A percentile compares a stretch with the other conserved stretches of the same genome.
phyloP scores from a whole-genome alignment of 2,797 vertebrate genomes.

The Octomys mimax region DNA sequence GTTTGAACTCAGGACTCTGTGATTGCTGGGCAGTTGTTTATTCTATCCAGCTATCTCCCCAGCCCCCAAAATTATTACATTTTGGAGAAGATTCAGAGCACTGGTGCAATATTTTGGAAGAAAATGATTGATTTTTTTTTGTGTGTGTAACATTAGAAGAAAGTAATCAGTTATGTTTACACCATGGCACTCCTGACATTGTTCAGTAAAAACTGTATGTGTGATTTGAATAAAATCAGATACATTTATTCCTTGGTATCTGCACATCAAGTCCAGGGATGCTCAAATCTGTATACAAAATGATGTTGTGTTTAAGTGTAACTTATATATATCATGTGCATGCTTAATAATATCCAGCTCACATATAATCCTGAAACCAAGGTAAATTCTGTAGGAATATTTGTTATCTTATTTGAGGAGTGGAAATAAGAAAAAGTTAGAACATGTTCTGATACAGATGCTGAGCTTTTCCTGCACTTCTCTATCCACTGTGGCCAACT shows the following conservation, averaged over 20 bases:
- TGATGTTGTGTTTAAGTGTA: not conserved
- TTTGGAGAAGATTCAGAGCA: not conserved
- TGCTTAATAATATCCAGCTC: not conserved
- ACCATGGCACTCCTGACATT: not conserved
- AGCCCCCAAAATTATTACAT: no score
- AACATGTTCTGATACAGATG: not conserved
- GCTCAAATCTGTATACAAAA: not conserved
- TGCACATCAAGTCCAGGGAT: not conserved
- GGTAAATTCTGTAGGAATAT: not conserved
- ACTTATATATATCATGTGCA: not conserved
- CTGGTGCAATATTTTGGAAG: not conserved
- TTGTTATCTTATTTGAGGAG: not conserved
- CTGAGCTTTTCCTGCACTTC: not conserved
- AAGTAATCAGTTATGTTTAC: not conserved
- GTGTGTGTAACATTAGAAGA: not conserved
- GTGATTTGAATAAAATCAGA: slow-evolving; percentile 24
- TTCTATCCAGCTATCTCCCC: no score
- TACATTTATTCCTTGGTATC: not conserved
- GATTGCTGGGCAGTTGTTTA: no score
- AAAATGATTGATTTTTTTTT: not conserved
- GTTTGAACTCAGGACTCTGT: no score
- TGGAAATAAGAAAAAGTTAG: not conserved
- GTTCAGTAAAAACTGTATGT: not conserved
- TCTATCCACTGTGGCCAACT: not conserved
- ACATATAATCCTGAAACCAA: not conserved